These are phyloP conservation scores for Scolopax bukidnonensis DNA, from an alignment of 2,797 vertebrate genomes.

Conservation along the genomic window DNA sequence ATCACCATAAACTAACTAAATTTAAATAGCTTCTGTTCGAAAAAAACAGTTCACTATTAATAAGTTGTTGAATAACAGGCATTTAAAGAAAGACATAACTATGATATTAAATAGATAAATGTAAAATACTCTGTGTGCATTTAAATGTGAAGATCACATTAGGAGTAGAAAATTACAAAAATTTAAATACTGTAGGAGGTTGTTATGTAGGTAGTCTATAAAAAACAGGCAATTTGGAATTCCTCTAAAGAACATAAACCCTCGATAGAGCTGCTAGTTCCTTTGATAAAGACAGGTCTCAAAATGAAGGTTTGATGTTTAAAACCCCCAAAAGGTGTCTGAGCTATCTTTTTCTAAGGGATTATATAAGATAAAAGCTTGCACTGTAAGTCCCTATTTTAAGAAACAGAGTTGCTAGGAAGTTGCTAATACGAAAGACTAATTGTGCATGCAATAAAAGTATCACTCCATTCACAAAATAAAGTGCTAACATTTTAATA, in stretches of 20 bases:
- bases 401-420: constrained; percentile 69
- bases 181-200: constrained; percentile 73
- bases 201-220: constrained; percentile 74
- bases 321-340: constrained; percentile 72
- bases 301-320: constrained; percentile 76
- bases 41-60: constrained; percentile 51
- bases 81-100: constrained; percentile 73
- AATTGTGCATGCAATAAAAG: constrained; percentile 51
- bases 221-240: constrained; percentile 76
- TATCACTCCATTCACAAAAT: constrained; percentile 72
- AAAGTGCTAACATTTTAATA: constrained; percentile 15
- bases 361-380: constrained; percentile 75
- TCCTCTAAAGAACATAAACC: constrained; percentile 75
- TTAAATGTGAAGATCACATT: constrained; percentile 74
- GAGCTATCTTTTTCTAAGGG: constrained; percentile 72
- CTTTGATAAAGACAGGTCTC: constrained; percentile 75
- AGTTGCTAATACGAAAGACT: constrained; percentile 61
- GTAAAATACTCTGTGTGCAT: constrained; percentile 73
- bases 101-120: constrained; percentile 73
- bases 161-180: constrained; percentile 75
- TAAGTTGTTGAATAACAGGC: constrained; percentile 70
- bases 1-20: constrained; percentile 52
- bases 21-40: constrained; percentile 52
- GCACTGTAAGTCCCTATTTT: constrained; percentile 69
- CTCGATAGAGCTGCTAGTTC: constrained; percentile 71